These are phyloP conservation scores for Pectinophora gossypiella DNA, from an alignment of 1,140 invertebrate genomes.

Conservation along the genomic window DNA sequence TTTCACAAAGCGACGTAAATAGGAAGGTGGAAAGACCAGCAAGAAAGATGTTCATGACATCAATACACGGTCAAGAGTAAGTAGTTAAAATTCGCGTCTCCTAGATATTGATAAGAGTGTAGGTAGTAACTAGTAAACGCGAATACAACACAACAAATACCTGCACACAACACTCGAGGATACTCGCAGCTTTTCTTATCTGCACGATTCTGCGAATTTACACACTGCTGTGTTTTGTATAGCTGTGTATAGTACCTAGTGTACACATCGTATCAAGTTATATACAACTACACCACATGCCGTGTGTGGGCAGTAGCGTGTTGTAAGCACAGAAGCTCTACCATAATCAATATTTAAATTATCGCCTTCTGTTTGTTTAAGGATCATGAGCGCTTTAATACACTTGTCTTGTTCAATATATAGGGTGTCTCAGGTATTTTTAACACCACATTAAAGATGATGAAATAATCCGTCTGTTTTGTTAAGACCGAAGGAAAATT, in stretches of 20 bases:
- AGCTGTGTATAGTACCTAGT: background rate
- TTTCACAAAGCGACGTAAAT: too few species aligned
- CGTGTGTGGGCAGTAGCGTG: background rate
- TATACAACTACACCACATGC: background rate
- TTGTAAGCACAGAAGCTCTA: background rate
- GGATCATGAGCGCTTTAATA: background rate
- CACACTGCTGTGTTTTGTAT: background rate
- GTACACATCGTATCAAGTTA: background rate
- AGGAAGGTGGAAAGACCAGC: too few species aligned
- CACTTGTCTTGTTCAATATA: background rate
- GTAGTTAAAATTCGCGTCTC: too few species aligned
- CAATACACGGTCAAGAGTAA: too few species aligned
- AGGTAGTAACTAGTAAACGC: too few species aligned
- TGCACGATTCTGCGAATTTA: background rate
- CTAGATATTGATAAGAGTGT: too few species aligned
- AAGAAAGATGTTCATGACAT: too few species aligned
- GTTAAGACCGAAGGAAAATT: too few species aligned
- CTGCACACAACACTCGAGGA: background rate
- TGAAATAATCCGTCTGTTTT: too few species aligned
- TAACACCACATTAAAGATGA: too few species aligned
- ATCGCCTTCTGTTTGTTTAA: background rate
- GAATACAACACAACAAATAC: too few species aligned
- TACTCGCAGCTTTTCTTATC: background rate
- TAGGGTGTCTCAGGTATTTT: too few species aligned
- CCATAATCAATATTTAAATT: conserved; percentile 4